phyloP scores from a whole-genome alignment of 2,113 vertebrate genomes.

The Phalacrocorax brasilianus region DNA sequence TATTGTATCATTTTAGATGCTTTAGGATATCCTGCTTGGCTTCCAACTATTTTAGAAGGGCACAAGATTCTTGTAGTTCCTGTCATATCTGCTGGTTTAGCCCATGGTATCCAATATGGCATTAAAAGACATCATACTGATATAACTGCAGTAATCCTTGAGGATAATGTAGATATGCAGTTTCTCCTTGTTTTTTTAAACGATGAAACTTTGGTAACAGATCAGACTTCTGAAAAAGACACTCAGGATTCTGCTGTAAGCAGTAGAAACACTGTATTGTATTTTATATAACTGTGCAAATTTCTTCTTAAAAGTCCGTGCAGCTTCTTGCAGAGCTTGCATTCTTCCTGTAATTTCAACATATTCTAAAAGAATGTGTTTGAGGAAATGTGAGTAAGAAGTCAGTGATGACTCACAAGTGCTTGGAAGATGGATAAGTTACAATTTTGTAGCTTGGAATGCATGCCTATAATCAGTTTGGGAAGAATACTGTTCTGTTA shows the following conservation, averaged over 20 bases:
- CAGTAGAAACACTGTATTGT: background rate
- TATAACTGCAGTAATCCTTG: background rate
- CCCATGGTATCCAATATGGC: background rate
- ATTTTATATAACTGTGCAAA: background rate
- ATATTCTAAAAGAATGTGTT: constrained; percentile 73
- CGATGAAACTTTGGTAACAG: background rate
- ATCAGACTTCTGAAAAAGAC: background rate
- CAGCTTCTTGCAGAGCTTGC: constrained; percentile 68
- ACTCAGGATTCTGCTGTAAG: background rate
- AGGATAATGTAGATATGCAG: background rate
- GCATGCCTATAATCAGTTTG: constrained; percentile 45
- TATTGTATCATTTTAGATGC: background rate
- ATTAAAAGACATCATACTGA: background rate
- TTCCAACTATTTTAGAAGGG: background rate
- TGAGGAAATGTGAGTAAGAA: constrained; percentile 80
- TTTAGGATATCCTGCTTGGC: background rate
- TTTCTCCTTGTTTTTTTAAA: background rate
- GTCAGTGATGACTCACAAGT: constrained; percentile 73
- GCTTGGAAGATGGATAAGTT: constrained; percentile 67
- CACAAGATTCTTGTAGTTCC: background rate
- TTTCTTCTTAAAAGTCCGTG: background rate
- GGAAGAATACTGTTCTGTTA: constrained; percentile 12
- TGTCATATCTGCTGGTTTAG: background rate
- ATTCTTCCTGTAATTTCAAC: constrained; percentile 74
- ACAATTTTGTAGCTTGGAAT: constrained; percentile 47